Evolutionary conservation across 2,113 vertebrate genomes (phyloP).

Genomic region (Excalfactoria chinensis): DNA sequence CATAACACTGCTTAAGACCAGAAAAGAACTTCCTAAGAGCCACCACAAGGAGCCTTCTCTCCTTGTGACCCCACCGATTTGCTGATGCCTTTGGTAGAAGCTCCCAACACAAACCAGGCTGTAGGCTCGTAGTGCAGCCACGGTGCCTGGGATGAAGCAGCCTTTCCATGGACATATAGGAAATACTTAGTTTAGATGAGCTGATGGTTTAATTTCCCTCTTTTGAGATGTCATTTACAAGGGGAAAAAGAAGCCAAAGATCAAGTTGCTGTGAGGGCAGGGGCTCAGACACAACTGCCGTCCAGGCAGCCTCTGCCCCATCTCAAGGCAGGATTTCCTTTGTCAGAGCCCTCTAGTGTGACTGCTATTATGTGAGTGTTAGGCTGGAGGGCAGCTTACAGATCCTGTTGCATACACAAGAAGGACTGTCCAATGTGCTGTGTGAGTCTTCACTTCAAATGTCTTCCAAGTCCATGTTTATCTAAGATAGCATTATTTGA

Average conservation of each 20-base stretch:
- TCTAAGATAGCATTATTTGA: conserved; percentile 15
- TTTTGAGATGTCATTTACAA: not conserved
- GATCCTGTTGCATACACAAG: not conserved
- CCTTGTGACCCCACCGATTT: not conserved
- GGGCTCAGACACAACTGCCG: not conserved
- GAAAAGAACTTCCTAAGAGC: not conserved
- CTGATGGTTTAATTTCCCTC: not conserved
- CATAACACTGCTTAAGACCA: not conserved
- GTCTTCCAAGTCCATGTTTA: not conserved
- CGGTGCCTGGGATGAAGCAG: fast-evolving
- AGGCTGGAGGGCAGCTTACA: not conserved
- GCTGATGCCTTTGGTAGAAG: not conserved
- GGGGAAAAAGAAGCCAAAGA: not conserved
- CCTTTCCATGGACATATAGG: not conserved
- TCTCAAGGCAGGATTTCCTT: not conserved
- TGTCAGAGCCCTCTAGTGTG: not conserved
- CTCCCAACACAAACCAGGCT: not conserved
- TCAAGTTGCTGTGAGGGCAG: not conserved
- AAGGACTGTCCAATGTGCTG: not conserved
- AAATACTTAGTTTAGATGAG: not conserved
- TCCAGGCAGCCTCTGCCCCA: not conserved
- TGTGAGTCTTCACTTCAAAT: not conserved
- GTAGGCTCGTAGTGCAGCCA: not conserved
- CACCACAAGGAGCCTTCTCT: not conserved
- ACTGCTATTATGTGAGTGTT: not conserved